Conservation (phyloP, 1,140 invertebrate species). For the Aphelenchoides besseyi region DNA sequence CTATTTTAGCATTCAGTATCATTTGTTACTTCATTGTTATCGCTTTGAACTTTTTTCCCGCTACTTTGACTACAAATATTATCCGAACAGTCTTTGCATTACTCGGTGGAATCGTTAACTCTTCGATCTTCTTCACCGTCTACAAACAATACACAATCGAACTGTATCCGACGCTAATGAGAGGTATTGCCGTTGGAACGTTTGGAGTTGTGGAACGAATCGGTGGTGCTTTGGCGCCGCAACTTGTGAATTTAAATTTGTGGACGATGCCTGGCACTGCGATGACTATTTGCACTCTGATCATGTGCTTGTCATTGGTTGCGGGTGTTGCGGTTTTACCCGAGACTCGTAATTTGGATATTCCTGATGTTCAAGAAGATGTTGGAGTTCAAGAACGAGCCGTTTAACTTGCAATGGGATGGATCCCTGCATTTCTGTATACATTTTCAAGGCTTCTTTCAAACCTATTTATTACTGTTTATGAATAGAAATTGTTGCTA, state of each 20-base stretch:
- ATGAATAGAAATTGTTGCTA: neutral
- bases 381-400: neutral
- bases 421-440: too few species aligned
- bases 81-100: slow-evolving; percentile 47
- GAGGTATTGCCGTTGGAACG: slow-evolving; percentile 42
- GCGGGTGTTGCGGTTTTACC: slow-evolving; percentile 35
- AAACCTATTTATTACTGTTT: neutral
- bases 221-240: slow-evolving; percentile 42
- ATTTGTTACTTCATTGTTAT: slow-evolving; percentile 39
- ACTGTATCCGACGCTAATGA: slow-evolving; percentile 49
- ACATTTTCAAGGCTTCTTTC: too few species aligned
- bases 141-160: slow-evolving; percentile 54
- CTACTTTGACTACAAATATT: slow-evolving; percentile 16
- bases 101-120: slow-evolving; percentile 48
- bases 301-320: slow-evolving; percentile 31
- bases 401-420: too few species aligned
- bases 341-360: slow-evolving; percentile 35
- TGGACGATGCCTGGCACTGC: slow-evolving; percentile 42
- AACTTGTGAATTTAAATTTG: slow-evolving; percentile 36
- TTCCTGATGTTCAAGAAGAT: slow-evolving; percentile 39
- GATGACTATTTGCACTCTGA: slow-evolving; percentile 36
- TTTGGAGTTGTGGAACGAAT: slow-evolving; percentile 45
- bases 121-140: slow-evolving; percentile 51
- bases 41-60: slow-evolving; percentile 24
- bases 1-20: slow-evolving; percentile 24